phyloP scores from a whole-genome alignment of 2,113 vertebrate genomes.

The Rhinolophus ferrumequinum region DNA sequence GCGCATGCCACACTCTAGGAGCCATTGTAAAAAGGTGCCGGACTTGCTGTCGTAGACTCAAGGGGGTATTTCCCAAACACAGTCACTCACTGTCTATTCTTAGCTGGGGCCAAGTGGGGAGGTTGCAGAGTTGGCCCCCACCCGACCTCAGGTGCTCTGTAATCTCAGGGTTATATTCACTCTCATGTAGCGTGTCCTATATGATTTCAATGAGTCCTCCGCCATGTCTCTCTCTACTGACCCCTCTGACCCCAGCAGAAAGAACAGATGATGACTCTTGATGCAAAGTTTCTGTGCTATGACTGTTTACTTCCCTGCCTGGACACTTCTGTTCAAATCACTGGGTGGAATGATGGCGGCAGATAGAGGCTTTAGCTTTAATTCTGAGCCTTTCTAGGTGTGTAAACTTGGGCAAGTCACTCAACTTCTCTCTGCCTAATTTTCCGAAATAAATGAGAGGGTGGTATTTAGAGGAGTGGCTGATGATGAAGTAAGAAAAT shows the following conservation, averaged over 20 bases:
- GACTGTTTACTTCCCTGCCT: not conserved
- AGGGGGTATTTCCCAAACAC: not conserved
- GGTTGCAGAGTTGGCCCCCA: not conserved
- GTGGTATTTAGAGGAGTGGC: not conserved
- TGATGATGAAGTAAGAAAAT: not conserved
- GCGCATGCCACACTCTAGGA: accelerated
- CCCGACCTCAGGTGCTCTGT: no score
- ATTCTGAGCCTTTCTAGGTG: not conserved
- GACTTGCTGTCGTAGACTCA: not conserved
- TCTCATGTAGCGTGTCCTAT: no score
- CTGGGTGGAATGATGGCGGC: not conserved
- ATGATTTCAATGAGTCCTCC: not conserved
- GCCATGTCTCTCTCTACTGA: not conserved
- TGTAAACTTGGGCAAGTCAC: not conserved
- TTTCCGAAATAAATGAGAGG: not conserved
- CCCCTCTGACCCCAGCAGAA: not conserved
- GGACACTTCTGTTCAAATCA: not conserved
- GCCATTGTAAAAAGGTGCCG: not conserved
- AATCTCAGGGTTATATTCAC: not conserved
- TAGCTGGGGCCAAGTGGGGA: not conserved
- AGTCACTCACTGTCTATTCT: not conserved
- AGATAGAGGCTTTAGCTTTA: not conserved
- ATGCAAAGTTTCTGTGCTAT: not conserved
- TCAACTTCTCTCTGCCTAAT: not conserved
- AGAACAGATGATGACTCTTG: not conserved